A percentile compares a stretch with the other conserved stretches of the same genome.
These are phyloP conservation scores for Euclidia mi DNA, from an alignment of 2,888 invertebrate genomes.

Conservation along the genomic window DNA sequence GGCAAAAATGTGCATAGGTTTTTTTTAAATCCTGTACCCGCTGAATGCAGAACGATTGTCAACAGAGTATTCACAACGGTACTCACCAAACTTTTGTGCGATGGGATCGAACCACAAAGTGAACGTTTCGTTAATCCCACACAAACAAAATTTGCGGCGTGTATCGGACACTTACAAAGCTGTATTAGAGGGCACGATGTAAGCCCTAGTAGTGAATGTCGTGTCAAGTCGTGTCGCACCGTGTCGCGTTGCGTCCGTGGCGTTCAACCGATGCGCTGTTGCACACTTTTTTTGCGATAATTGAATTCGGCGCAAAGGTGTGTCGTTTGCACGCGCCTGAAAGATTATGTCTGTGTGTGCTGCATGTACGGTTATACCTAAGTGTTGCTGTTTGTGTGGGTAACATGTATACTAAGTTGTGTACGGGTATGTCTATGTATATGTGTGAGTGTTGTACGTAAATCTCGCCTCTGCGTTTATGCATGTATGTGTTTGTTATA, in stretches of 20 bases:
- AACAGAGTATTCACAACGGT: no score
- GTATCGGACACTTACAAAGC: conserved; percentile 2
- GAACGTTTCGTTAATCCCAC: not conserved
- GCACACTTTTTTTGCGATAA: conserved; percentile 39
- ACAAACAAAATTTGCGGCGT: not conserved
- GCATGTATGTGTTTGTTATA: not conserved
- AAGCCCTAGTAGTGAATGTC: conserved; percentile 26
- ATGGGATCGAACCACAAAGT: no score
- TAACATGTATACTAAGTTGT: no score
- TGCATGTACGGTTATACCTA: no score
- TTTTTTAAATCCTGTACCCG: no score
- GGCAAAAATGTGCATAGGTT: no score
- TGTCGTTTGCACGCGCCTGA: conserved; percentile 35
- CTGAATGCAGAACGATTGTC: no score
- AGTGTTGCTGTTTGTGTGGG: no score
- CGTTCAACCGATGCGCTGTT: not conserved
- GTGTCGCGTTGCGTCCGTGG: conserved; percentile 3
- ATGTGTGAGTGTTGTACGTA: not conserved
- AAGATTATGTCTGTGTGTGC: not conserved
- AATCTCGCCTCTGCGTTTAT: not conserved
- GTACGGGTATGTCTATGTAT: not conserved
- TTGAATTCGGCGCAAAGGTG: conserved; percentile 48
- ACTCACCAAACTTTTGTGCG: no score
- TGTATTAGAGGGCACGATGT: not conserved
- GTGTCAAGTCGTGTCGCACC: conserved; percentile 27